Base-by-base conservation (phyloP, 2,888 invertebrate genomes). In the Lacanobia wlatinum region DNA sequence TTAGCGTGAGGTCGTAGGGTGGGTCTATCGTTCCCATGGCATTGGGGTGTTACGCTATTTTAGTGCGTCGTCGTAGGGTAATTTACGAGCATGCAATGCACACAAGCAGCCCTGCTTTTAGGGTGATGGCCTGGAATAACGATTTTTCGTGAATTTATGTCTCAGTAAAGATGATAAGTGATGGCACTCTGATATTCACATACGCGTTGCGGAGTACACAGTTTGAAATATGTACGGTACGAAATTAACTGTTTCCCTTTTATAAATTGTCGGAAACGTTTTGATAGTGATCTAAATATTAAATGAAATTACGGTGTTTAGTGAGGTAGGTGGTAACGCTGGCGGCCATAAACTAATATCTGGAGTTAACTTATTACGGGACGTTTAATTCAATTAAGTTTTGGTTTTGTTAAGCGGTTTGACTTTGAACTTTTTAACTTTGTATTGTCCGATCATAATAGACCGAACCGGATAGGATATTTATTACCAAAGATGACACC, bases 1-100 rank as follows among this genome's bases (percentile, higher is more conserved):
- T 94, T 94, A 94, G 93, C 93, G 89, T 84, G 89, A 88, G 89
- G 88, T 86, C 88, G 91, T 85, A 87, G 90, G 90, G 91, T 90
- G 86, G 88, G 89, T 85, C 87, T 85, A 85, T 85, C 87, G 94
- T 96, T 96, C 95, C 95, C 96, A 96, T 95, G 95, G 89, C 84
- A 88, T 92, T 92, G 92, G 95, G 95, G 95, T 94, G 96, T 92
- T 93, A 94, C 94, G 96, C 96, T 96, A 96, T 96, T 96, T 96
- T 94, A 93, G 95, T 94, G 91, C 89, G 93, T 94, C 93, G 94
- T 93, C 93, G 90, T 86, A 83, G 90, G 90, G 93, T 95, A 94
- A 96, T 96, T 96, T 96, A 96, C 93, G 93, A 89, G 88, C 91
- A 89, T 92, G 94, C 93, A 91, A 93, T 92, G 92, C 91, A 91